Conservation (phyloP, 2,888 invertebrate species). For the Spodoptera littoralis region DNA sequence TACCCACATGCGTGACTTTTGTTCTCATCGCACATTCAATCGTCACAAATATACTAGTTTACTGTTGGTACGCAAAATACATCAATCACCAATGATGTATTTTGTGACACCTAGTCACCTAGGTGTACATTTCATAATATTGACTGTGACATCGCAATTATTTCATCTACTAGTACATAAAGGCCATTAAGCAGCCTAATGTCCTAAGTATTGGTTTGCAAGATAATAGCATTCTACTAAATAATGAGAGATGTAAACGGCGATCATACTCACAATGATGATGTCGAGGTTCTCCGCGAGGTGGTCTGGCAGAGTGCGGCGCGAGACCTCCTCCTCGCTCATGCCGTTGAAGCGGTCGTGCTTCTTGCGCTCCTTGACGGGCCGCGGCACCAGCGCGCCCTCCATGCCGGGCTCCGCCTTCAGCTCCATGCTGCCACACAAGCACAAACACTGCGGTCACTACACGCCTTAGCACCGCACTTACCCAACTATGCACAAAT, state of each 20-base stretch:
- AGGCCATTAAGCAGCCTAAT: too few relatives aligned
- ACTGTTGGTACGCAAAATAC: too few relatives aligned
- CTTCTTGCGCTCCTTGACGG: conserved; percentile 96
- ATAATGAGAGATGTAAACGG: conserved; percentile 19
- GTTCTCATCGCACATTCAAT: too few relatives aligned
- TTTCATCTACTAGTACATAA: too few relatives aligned
- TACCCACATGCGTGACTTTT: too few relatives aligned
- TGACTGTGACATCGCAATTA: too few relatives aligned
- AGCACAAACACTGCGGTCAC: conserved; percentile 14
- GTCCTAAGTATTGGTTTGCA: too few relatives aligned
- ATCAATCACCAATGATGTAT: too few relatives aligned
- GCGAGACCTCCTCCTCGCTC: conserved; percentile 98
- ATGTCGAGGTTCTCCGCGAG: conserved; percentile 98
- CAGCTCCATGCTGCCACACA: conserved; percentile 82
- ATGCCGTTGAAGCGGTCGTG: conserved; percentile 98
- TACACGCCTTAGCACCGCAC: neutral
- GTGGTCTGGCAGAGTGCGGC: conserved; percentile 98
- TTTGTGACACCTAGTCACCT: too few relatives aligned
- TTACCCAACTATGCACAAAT: neutral
- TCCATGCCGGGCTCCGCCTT: conserved; percentile 87
- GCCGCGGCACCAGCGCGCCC: conserved; percentile 87
- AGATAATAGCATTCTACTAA: neutral
- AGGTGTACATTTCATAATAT: too few relatives aligned
- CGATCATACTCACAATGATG: conserved; percentile 97
- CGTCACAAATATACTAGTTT: too few relatives aligned